Evolutionary conservation across 2,113 vertebrate genomes (phyloP), one percentile per base, ranked within the genome.

Genomic region (Progne subis): DNA sequence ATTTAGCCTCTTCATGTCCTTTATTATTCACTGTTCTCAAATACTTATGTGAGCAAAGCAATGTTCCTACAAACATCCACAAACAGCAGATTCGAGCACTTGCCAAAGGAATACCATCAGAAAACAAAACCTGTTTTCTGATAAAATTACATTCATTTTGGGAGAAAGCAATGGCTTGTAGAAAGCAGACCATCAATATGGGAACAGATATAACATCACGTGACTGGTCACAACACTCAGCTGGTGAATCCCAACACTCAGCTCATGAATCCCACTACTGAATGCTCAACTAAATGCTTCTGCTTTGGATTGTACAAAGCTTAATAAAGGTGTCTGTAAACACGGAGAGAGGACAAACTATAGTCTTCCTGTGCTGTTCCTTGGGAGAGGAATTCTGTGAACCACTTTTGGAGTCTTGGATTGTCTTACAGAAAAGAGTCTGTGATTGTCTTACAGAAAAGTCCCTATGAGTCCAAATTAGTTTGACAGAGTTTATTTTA

Each of bases 51-150:
- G 86, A 92, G 91, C 94, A 97, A 94, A 95, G 83, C 92, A 87
- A 59, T 97, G 91, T 92, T 96, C 95, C 92, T 82, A 72, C 91
- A 96, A 94, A 96, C 68, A 96, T 97, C 86, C 88, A 96, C 90
- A 97, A 95, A 88, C 91, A 96, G 81, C 94, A 93, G 81, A 95
- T 82, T 61, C 94, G 95, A 94, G 39, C 31, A 32, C 60, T 85
- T 60, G 95, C 94, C 95, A 97, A 83, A 93, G 53, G 75, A 96
- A 92, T 86, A 88, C 90, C 86, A 95, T 90, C 94, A 64, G 90
- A 97, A 96, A 97, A 96, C 95, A 96, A 96, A 97, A 95, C 95
- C 95, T 94, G 91, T 95, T 97, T 97, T 93, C 90, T 88, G 57
- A 80, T 95, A 68, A 97, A 97, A 96, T 88, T 86, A 65, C 94